A percentile compares a stretch with the other conserved stretches of the same genome.
phyloP scores from a whole-genome alignment of 1,140 invertebrate genomes.

The Conopomorpha cramerella region DNA sequence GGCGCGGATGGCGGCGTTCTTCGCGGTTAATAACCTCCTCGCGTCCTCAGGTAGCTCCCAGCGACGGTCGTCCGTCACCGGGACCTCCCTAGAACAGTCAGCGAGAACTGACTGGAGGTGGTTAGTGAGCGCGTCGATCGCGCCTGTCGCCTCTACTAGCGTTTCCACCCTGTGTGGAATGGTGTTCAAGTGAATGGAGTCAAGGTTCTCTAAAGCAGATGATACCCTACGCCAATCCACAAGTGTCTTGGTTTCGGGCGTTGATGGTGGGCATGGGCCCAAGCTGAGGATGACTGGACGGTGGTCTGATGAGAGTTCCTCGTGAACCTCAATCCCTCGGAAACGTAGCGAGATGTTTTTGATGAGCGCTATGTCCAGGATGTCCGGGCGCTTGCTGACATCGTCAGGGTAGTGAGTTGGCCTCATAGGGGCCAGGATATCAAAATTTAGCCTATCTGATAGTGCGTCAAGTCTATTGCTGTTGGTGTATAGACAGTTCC shows the following conservation, averaged over 20 bases:
- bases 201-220: not conserved
- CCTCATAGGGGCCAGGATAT: not conserved
- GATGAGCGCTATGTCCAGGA: not conserved
- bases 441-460: not conserved
- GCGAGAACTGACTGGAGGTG: not conserved
- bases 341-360: not conserved
- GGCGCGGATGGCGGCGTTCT: not conserved
- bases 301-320: not conserved
- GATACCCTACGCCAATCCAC: not conserved
- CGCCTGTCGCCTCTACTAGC: not conserved
- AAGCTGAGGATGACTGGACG: not conserved
- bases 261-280: not conserved
- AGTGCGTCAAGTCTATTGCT: not conserved
- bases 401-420: not conserved
- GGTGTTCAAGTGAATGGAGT: not conserved
- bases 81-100: not conserved
- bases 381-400: not conserved
- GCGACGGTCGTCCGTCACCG: not conserved
- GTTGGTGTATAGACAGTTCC: constrained; percentile 3
- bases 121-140: not conserved
- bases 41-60: not conserved
- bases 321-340: not conserved
- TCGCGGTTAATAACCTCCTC: not conserved
- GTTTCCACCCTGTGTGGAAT: not conserved
- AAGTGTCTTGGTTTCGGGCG: not conserved